A percentile compares a stretch with the other conserved stretches of the same genome.
Evolutionary conservation across 2,888 invertebrate genomes (phyloP).

Genomic region (Melanophora roralis): DNA sequence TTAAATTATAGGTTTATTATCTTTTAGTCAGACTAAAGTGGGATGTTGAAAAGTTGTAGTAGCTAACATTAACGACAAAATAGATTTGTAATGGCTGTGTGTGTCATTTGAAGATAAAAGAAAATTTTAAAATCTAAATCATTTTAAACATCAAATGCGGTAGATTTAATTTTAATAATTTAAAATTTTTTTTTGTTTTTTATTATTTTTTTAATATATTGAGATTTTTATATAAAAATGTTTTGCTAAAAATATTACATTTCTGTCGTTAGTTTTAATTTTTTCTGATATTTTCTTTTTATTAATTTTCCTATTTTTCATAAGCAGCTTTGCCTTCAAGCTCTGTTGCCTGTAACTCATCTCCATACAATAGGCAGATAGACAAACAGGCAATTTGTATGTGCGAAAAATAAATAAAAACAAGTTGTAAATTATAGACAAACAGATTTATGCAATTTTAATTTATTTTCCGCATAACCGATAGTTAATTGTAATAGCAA

Average conservation of each 20-base stretch:
- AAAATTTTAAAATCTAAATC: no score
- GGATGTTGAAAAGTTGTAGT: no score
- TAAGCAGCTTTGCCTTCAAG: slow-evolving; percentile 1
- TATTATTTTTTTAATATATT: no score
- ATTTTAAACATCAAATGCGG: neutral
- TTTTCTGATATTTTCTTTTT: neutral
- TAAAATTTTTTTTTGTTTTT: no score
- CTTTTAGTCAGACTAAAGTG: no score
- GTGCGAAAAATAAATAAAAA: neutral
- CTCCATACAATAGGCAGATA: neutral
- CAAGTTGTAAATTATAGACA: slow-evolving; percentile 5
- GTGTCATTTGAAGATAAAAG: no score
- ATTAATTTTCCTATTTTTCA: neutral
- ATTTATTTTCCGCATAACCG: slow-evolving; percentile 49
- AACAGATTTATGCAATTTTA: slow-evolving; percentile 31
- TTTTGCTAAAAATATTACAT: no score
- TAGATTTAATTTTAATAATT: no score
- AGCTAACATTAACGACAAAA: no score
- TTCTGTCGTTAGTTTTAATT: neutral
- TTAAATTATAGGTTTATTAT: neutral
- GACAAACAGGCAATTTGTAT: neutral
- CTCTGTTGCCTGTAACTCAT: slow-evolving; percentile 11
- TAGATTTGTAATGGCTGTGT: slow-evolving; percentile 14
- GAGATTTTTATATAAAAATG: no score
- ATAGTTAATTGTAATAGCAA: slow-evolving; percentile 33